These are phyloP conservation scores for Synaphobranchus kaupii DNA, from an alignment of 2,797 vertebrate species.

Conservation along the genomic window DNA sequence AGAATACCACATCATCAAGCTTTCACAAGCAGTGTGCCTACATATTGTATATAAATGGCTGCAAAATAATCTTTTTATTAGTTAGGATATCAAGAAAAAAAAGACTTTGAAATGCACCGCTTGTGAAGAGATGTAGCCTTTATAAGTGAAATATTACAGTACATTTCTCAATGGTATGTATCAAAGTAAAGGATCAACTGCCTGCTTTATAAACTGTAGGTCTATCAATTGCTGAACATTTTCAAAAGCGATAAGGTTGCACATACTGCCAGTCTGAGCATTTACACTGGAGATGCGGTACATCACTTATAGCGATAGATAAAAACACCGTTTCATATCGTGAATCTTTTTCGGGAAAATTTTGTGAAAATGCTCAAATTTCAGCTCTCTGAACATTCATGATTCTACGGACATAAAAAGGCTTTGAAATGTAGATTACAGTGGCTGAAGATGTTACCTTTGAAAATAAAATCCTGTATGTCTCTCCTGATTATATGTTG, in stretches of 20 bases:
- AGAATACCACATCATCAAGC: too few relatives aligned
- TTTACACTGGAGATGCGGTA: too few relatives aligned
- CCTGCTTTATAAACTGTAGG: background rate
- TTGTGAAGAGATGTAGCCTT: background rate
- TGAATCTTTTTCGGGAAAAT: too few relatives aligned
- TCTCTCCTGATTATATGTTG: background rate
- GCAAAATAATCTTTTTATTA: too few relatives aligned
- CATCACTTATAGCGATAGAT: background rate
- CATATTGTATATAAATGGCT: too few relatives aligned
- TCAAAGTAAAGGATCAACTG: background rate
- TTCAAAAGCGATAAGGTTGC: background rate
- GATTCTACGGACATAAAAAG: background rate
- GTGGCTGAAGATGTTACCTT: background rate
- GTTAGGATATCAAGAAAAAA: too few relatives aligned
- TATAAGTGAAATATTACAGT: background rate
- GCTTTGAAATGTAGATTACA: constrained; percentile 1
- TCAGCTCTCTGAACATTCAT: background rate
- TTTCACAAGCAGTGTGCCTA: too few relatives aligned
- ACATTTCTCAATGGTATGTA: background rate
- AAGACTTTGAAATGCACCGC: background rate
- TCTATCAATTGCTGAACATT: background rate
- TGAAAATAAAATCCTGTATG: background rate
- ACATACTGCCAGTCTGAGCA: background rate
- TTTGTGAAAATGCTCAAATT: background rate
- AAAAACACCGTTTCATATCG: background rate